Base-by-base conservation (phyloP, 2,113 vertebrate genomes). In the Brienomyrus brachyistius region DNA sequence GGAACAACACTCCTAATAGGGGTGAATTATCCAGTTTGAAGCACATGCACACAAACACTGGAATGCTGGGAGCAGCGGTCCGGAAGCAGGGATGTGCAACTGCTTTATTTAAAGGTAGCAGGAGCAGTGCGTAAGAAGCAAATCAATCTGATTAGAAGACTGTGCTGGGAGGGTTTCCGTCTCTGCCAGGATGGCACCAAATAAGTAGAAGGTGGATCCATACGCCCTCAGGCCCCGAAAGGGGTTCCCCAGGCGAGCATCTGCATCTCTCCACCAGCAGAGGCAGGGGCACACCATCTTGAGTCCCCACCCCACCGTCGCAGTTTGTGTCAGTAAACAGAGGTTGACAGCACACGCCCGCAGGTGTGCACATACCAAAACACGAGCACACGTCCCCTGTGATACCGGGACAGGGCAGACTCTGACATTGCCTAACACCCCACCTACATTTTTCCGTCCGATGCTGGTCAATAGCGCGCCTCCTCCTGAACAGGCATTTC, bases 141-240 rank as follows among this genome's bases (percentile, higher is more conserved):
- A 92, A 94, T 93, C 91, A 94, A 93, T 92, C 89, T 89, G 92
- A 95, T 95, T 94, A 95, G 70, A 4, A 47, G 0, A 2, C 91
- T 83, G 90, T 89, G 50, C 91, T 90, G 92, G 93, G 87, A 52
- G 89, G 91, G 93, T 90, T 91, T 91, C 92, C 88, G 88, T 90
- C 92, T 86, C 91, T 77, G 27, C 88, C 89, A 86, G 89, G 91
- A 91, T 74, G 90, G 88, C 91, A 84, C 86, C 93, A 92, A 94
- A 94, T 94, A 94, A 91, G 91, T 87, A 27, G 9, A 91, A 90
- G 91, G 35, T 89, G 90, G 47, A 92, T 94, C 91, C 93, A 91
- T 94, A 94, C 92, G 90, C 90, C 91, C 93, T 66, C 62, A 66
- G 94, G 94, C n/a, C 4, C 48, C 4, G 9, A 84, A 50, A 13